Base-by-base conservation (phyloP, 1,140 invertebrate species). In the Megalopta genalis region DNA sequence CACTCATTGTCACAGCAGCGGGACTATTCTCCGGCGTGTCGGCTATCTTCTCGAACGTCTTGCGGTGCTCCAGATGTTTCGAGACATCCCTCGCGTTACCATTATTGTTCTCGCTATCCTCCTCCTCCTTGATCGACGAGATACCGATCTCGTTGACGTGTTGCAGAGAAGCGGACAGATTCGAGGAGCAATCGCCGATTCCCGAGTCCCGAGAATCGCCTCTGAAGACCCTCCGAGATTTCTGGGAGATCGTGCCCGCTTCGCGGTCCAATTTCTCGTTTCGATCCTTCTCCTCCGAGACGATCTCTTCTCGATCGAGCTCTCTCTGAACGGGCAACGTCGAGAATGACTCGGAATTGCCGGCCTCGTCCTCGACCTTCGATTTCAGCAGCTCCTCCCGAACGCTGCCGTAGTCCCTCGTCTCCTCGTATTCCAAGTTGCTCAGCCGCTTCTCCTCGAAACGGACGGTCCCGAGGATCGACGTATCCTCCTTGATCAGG, bases 141-240 rank as follows among this genome's bases (percentile, higher is more conserved):
- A 85, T 77, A 49, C 79, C 84, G 1, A 82, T 39, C 12, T 86
- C 81, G 49, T 86, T 69, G 21, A 85, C 64, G 42, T 89, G 79
- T 21, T 85, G 65, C 52, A 79, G 64, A 63, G 54, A 88, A 64
- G 80, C 75, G 6, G 77, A 52, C 23, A 82, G 49, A 16, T 81
- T 87, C 16, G 81, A 74, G 0, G 9, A 49, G 60, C 77, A 86
- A 63, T 81, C 79, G 25, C 49, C 88, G 81, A 86, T 93, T 88
- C 83, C 94, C 87, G 83, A 90, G 62, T 87, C 85, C 0, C 91
- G 37, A 90, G 81, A 84, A 90, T 93, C 49, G 82, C 90, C 91
- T 91, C 91, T 85, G 89, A 90, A 65, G 72, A 88, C 60, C 77
- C 80, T 75, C 81, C 60, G 69, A 25, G 77, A 3, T 87, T 90